phyloP scores from a whole-genome alignment of 1,140 invertebrate species.

The Bombus waltoni region DNA sequence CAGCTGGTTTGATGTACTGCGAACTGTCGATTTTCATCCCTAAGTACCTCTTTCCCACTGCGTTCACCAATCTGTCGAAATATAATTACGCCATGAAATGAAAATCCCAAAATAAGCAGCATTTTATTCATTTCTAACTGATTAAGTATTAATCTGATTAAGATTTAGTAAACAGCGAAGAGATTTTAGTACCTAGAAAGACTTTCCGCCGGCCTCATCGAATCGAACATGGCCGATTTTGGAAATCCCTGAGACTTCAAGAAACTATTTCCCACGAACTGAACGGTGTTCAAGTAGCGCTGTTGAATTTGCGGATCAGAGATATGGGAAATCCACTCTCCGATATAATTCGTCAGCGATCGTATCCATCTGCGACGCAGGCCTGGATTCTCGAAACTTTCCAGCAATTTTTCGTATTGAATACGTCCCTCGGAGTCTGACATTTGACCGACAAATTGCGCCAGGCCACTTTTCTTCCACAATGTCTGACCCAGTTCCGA shows the following conservation, averaged over 20 bases:
- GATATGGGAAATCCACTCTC: constrained; percentile 88
- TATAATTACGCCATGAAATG: constrained; percentile 1
- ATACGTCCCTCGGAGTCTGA: constrained; percentile 86
- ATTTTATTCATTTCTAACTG: no score
- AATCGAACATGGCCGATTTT: constrained; percentile 87
- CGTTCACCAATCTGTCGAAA: constrained; percentile 84
- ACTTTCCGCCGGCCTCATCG: constrained; percentile 87
- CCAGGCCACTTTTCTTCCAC: constrained; percentile 88
- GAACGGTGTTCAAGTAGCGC: constrained; percentile 87
- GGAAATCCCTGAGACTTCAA: constrained; percentile 89
- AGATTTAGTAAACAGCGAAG: neutral
- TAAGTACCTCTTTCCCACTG: constrained; percentile 87
- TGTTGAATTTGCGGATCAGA: constrained; percentile 89
- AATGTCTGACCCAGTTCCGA: constrained; percentile 89
- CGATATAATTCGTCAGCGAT: constrained; percentile 88
- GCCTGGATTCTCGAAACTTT: constrained; percentile 89
- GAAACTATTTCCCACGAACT: constrained; percentile 89
- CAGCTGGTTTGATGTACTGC: constrained; percentile 88
- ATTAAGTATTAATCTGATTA: no score
- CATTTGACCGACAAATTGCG: constrained; percentile 85
- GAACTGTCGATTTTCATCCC: constrained; percentile 88
- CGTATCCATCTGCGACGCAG: constrained; percentile 91
- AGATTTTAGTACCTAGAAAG: constrained; percentile 78
- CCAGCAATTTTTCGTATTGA: constrained; percentile 88
- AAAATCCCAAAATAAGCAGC: neutral